phyloP scores from a whole-genome alignment of 2,888 invertebrate species.

The Tinea pellionella region DNA sequence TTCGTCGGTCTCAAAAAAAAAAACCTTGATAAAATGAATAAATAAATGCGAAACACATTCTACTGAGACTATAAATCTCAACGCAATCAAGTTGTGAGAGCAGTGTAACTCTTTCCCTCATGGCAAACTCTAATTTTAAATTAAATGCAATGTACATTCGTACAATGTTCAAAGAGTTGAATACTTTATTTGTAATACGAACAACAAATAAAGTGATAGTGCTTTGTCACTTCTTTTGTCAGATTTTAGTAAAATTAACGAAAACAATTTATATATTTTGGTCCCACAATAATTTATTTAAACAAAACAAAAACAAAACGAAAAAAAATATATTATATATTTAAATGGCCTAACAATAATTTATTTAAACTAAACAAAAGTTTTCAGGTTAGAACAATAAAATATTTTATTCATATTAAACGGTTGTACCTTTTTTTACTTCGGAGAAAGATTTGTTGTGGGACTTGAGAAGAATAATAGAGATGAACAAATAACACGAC shows the following conservation, averaged over 20 bases:
- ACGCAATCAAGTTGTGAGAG: slow-evolving; percentile 14
- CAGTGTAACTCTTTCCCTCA: background rate
- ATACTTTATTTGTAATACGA: background rate
- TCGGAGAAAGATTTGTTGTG: slow-evolving; percentile 10
- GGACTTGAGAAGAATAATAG: slow-evolving; percentile 9
- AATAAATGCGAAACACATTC: background rate
- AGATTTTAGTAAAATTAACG: background rate
- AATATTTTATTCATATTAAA: slow-evolving; percentile 13
- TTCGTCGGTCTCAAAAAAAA: slow-evolving; percentile 17
- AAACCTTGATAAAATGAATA: slow-evolving; percentile 1
- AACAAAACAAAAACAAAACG: too few species aligned
- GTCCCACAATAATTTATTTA: too few species aligned
- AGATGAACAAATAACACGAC: background rate
- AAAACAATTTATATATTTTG: too few species aligned
- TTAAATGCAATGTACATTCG: background rate
- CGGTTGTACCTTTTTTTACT: slow-evolving; percentile 8
- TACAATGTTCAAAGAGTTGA: background rate
- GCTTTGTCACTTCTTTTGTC: background rate
- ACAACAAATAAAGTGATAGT: background rate
- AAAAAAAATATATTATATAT: too few species aligned
- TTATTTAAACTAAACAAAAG: too few species aligned
- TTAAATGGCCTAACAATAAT: too few species aligned
- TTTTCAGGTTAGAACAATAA: too few species aligned
- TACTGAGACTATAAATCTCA: slow-evolving; percentile 18
- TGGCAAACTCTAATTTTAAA: background rate